Percentiles rank a stretch among this genome's conserved stretches.
Conservation (phyloP, 2,113 vertebrate genomes). For the Salvator merianae region DNA sequence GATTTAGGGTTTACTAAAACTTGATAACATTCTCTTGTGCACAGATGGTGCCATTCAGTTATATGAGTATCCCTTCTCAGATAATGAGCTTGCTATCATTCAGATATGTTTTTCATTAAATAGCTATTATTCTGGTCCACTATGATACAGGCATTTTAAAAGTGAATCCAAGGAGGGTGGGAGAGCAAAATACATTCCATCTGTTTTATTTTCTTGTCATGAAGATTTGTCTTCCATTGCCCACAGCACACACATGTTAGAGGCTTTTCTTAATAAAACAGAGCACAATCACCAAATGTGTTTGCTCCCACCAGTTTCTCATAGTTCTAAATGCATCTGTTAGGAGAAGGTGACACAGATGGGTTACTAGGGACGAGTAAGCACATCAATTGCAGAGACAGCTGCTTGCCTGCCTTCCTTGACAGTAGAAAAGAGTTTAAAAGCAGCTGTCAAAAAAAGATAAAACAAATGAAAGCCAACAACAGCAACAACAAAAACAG, state of each 20-base stretch:
- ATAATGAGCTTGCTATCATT: background rate
- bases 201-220: background rate
- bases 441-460: conserved; percentile 9
- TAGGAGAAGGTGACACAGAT: background rate
- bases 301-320: background rate
- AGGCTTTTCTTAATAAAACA: background rate
- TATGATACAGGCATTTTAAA: background rate
- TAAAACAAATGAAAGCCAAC: conserved; percentile 19
- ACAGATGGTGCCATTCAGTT: background rate
- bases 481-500: conserved; percentile 1
- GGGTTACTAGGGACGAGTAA: background rate
- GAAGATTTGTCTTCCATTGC: background rate
- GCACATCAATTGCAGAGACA: conserved; percentile 15
- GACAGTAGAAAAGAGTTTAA: background rate
- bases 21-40: background rate
- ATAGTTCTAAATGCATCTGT: background rate
- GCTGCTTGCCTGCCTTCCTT: background rate
- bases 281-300: background rate
- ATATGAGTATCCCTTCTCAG: background rate
- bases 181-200: background rate
- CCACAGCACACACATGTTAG: background rate
- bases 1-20: background rate
- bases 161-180: background rate
- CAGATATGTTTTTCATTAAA: background rate
- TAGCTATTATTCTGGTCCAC: background rate